A percentile compares a stretch with the other conserved stretches of the same genome.
These are phyloP conservation scores for Glaucomys volans DNA, from an alignment of 2,113 vertebrate species.

Conservation along the genomic window DNA sequence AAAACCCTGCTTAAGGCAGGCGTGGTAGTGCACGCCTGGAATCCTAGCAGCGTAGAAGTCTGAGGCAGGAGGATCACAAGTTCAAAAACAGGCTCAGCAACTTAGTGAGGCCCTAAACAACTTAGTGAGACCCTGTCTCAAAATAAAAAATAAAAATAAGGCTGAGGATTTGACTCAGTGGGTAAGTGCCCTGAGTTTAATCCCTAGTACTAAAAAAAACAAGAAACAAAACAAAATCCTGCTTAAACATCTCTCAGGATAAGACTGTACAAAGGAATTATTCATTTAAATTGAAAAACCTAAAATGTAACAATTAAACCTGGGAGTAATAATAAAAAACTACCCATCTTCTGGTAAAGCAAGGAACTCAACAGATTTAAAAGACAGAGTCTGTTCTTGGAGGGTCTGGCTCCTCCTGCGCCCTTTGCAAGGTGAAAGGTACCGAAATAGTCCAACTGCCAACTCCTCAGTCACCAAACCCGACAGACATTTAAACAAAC, in stretches of 20 bases:
- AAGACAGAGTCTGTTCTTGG: background rate
- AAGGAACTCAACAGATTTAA: background rate
- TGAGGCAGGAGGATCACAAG: background rate
- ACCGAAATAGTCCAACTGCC: conserved; percentile 24
- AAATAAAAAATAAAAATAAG: too few species aligned
- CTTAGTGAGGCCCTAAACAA: too few species aligned
- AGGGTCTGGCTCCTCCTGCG: background rate
- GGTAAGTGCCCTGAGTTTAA: too few species aligned
- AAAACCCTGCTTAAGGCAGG: too few species aligned
- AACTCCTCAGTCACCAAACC: conserved; percentile 30
- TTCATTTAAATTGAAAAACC: conserved; percentile 44
- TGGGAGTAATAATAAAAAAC: background rate
- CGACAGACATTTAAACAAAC: conserved; percentile 24
- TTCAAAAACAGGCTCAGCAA: too few species aligned
- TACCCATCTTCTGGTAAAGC: conserved; percentile 42
- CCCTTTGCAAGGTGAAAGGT: background rate
- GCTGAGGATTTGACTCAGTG: too few species aligned
- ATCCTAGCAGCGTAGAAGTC: background rate
- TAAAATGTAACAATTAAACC: conserved; percentile 58
- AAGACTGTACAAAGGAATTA: conserved; percentile 3
- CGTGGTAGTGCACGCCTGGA: too few species aligned
- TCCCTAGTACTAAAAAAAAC: too few species aligned
- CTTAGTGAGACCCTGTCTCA: too few species aligned
- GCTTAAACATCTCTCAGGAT: conserved; percentile 17
- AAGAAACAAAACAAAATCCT: background rate